Percentiles rank a stretch among this genome's conserved stretches.
Conservation (phyloP, 2,113 vertebrate genomes). For the Nothobranchius furzeri region DNA sequence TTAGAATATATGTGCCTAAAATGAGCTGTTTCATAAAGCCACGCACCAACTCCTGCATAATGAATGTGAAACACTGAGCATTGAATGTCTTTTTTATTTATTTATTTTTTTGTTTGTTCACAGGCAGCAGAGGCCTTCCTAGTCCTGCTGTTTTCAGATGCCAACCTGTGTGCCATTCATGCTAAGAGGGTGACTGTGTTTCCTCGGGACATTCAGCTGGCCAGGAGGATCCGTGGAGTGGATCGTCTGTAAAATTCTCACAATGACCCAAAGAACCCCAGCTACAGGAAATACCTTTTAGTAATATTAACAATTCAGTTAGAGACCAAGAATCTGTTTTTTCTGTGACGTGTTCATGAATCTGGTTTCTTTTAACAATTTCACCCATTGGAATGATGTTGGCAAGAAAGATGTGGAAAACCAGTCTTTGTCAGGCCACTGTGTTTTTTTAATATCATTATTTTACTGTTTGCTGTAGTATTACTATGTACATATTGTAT, state of each 20-base stretch:
- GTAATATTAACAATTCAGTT: too few relatives aligned
- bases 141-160: constrained; percentile 83
- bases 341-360: too few relatives aligned
- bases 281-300: neutral
- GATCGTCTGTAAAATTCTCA: constrained; percentile 57
- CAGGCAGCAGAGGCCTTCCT: constrained; percentile 88
- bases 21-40: too few relatives aligned
- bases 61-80: too few relatives aligned
- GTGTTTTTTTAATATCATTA: neutral
- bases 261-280: too few relatives aligned
- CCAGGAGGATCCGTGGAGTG: constrained; percentile 84
- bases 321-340: too few relatives aligned
- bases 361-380: too few relatives aligned
- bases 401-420: neutral
- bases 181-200: constrained; percentile 85
- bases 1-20: too few relatives aligned
- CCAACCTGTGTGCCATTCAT: constrained; percentile 85
- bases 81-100: too few relatives aligned
- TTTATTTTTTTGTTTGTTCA: neutral
- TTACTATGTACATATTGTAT: constrained; percentile 9
- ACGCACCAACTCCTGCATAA: too few relatives aligned
- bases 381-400: neutral
- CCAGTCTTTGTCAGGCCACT: too few relatives aligned
- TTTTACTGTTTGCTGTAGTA: neutral
- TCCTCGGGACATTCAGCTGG: constrained; percentile 85